Percentiles rank a stretch among this genome's conserved stretches.
Evolutionary conservation across 1,140 invertebrate species (phyloP).

Genomic region (Meloidogyne floridensis): DNA sequence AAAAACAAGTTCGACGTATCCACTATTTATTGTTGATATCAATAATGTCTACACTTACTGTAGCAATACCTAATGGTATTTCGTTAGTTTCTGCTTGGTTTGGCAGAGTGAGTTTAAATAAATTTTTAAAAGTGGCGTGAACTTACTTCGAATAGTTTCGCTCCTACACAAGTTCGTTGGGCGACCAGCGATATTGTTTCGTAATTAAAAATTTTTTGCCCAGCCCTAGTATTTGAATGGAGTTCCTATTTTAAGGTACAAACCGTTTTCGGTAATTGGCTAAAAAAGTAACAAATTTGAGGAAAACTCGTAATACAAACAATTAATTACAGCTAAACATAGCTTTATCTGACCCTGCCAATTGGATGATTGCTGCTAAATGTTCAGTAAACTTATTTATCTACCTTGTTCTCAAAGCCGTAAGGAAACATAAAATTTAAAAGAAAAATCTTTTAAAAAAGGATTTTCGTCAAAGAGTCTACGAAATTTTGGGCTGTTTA

Average conservation of each 20-base stretch:
- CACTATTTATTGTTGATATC: constrained; percentile 45
- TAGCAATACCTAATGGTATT: constrained; percentile 44
- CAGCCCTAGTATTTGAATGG: too few species aligned
- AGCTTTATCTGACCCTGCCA: constrained; percentile 31
- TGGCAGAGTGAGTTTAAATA: constrained; percentile 36
- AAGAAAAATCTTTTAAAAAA: not conserved
- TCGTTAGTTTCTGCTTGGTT: constrained; percentile 45
- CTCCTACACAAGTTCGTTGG: too few species aligned
- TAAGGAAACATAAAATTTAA: not conserved
- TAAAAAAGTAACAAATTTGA: too few species aligned
- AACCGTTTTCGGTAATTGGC: too few species aligned
- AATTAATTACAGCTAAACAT: constrained; percentile 28
- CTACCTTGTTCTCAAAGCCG: constrained; percentile 40
- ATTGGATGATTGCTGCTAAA: constrained; percentile 44
- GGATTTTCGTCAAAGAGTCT: constrained; percentile 37
- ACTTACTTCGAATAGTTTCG: too few species aligned
- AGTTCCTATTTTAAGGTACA: too few species aligned
- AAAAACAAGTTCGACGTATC: constrained; percentile 40
- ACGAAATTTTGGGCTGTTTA: constrained; percentile 40
- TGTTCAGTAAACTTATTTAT: constrained; percentile 47
- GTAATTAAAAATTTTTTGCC: too few species aligned
- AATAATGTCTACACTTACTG: constrained; percentile 45
- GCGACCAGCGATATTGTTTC: too few species aligned
- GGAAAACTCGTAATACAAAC: too few species aligned
- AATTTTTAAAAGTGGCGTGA: too few species aligned